phyloP scores from a whole-genome alignment of 1,140 invertebrate species.

The Acromyrmex heyeri region DNA sequence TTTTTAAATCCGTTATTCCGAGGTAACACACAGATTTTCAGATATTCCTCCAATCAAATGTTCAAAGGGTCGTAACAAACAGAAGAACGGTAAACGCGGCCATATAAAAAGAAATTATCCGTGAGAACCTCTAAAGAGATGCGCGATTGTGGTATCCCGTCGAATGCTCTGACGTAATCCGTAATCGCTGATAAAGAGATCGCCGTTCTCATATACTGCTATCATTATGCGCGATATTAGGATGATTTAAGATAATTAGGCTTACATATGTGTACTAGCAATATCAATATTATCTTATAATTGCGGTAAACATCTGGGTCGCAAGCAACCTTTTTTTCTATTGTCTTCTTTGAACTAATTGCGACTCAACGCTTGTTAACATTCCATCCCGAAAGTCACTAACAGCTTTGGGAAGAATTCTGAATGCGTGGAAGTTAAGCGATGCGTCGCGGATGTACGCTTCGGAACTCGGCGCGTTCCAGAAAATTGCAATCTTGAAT shows the following conservation, averaged over 20 bases:
- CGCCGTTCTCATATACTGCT: constrained; percentile 2
- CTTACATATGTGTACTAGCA: neutral
- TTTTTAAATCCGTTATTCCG: constrained; percentile 38
- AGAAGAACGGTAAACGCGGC: constrained; percentile 55
- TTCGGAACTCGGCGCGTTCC: constrained; percentile 46
- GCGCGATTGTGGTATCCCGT: constrained; percentile 20
- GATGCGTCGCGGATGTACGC: constrained; percentile 52
- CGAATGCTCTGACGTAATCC: constrained; percentile 34
- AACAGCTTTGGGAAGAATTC: constrained; percentile 49
- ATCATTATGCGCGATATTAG: constrained; percentile 7
- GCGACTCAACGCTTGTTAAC: constrained; percentile 35
- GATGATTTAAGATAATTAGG: constrained; percentile 29
- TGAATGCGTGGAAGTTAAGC: constrained; percentile 35
- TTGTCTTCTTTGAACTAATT: constrained; percentile 18
- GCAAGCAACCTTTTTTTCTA: neutral
- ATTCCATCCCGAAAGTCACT: constrained; percentile 35
- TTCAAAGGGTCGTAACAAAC: constrained; percentile 59
- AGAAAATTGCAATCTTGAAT: constrained; percentile 62
- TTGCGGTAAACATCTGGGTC: constrained; percentile 20
- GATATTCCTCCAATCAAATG: constrained; percentile 51
- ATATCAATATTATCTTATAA: constrained; percentile 48
- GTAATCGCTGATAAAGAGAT: constrained; percentile 39
- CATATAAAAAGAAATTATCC: constrained; percentile 50
- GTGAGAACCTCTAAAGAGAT: constrained; percentile 56
- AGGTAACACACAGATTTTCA: neutral